Percentiles rank a stretch among this genome's conserved stretches.
Conservation (phyloP, 1,140 invertebrate genomes). For the Harpegnathos saltator region DNA sequence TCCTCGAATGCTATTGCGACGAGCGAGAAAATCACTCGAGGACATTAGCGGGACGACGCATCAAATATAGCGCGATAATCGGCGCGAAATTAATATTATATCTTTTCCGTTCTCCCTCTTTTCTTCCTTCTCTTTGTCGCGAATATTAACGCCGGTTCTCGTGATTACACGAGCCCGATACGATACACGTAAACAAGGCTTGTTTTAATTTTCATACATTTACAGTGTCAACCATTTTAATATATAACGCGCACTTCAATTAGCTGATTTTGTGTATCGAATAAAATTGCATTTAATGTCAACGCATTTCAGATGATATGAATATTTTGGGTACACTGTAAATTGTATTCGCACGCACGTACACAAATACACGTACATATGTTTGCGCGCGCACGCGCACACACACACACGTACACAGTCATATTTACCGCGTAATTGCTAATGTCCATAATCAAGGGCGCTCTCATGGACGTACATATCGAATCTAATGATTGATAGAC, state of each 20-base stretch:
- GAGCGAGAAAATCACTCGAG: neutral
- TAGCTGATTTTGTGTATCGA: neutral
- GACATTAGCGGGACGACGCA: neutral
- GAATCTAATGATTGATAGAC: constrained; percentile 37
- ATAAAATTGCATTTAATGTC: neutral
- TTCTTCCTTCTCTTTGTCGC: too few relatives aligned
- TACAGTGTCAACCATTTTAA: neutral
- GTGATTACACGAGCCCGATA: constrained; percentile 1
- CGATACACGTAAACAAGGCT: neutral
- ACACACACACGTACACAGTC: too few relatives aligned
- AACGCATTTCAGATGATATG: neutral
- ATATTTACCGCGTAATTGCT: too few relatives aligned
- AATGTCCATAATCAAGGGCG: constrained; percentile 5
- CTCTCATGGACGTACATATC: neutral
- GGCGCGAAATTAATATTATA: too few relatives aligned
- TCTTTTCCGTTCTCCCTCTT: too few relatives aligned
- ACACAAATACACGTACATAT: neutral
- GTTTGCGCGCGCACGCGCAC: too few relatives aligned
- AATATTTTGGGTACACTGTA: neutral
- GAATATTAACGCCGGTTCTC: too few relatives aligned
- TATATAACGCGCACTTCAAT: constrained; percentile 4
- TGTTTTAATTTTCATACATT: constrained; percentile 17
- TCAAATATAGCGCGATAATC: too few relatives aligned
- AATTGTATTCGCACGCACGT: too few relatives aligned
- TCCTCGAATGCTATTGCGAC: neutral